Conservation (phyloP, 2,113 vertebrate species). For the Pedionomus torquatus region DNA sequence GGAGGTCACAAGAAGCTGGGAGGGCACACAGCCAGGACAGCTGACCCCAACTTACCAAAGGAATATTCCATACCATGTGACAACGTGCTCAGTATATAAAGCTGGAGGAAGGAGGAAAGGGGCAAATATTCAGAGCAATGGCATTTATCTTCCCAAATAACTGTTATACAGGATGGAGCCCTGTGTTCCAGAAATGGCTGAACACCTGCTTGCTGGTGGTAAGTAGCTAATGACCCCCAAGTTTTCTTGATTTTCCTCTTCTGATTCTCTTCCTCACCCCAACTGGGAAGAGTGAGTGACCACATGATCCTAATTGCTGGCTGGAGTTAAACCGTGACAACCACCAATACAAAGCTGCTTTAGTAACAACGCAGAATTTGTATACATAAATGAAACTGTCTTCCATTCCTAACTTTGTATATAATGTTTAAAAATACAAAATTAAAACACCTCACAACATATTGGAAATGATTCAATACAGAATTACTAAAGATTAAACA, state of each 20-base stretch:
- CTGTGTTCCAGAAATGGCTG: neutral
- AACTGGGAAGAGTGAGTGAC: neutral
- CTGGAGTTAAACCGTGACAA: neutral
- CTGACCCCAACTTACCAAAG: neutral
- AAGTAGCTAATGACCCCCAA: neutral
- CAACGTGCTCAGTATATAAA: neutral
- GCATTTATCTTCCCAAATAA: too few relatives aligned
- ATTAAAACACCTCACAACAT: neutral
- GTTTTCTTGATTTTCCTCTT: neutral
- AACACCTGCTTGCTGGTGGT: neutral
- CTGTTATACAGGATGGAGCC: neutral
- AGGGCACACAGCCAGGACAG: neutral
- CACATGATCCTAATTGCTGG: neutral
- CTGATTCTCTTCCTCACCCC: neutral
- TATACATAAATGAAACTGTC: neutral
- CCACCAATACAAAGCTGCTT: neutral
- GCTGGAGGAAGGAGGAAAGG: neutral
- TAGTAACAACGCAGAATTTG: neutral
- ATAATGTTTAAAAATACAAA: neutral
- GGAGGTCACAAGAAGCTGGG: neutral
- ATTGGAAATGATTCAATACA: neutral
- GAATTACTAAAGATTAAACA: neutral
- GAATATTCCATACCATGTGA: neutral
- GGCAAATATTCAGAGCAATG: neutral
- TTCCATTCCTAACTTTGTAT: neutral